These are phyloP conservation scores for Cheilosia soror DNA, from an alignment of 2,888 invertebrate species.

Conservation along the genomic window DNA sequence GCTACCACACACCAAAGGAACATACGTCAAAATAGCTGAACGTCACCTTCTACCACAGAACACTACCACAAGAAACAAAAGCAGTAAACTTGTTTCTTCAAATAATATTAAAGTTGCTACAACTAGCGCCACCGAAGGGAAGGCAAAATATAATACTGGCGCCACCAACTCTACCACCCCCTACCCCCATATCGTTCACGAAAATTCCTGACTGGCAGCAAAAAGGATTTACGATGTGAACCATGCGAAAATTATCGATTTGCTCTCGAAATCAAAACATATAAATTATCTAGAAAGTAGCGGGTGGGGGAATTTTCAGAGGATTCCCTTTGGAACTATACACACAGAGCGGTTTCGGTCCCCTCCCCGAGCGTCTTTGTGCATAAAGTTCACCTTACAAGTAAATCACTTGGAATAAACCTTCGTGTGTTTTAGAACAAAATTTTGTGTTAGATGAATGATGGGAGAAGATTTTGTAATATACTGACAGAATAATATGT, in stretches of 20 bases:
- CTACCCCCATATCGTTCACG: background rate
- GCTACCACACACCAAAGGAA: slow-evolving; percentile 1
- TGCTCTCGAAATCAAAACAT: slow-evolving; percentile 56
- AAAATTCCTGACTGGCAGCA: slow-evolving; percentile 29
- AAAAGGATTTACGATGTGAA: slow-evolving; percentile 54
- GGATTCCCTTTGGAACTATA: slow-evolving; percentile 34
- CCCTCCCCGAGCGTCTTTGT: slow-evolving; percentile 10
- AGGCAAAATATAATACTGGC: slow-evolving; percentile 15
- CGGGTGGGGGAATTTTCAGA: background rate
- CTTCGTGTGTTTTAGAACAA: background rate
- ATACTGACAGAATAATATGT: background rate
- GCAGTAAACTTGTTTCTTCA: slow-evolving; percentile 33
- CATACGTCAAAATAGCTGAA: slow-evolving; percentile 58
- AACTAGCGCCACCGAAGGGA: background rate
- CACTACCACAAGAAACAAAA: slow-evolving; percentile 44
- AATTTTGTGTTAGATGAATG: background rate
- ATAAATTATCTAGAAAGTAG: slow-evolving; percentile 41
- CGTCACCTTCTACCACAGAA: slow-evolving; percentile 50
- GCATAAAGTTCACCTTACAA: slow-evolving; percentile 38
- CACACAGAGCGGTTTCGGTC: slow-evolving; percentile 1
- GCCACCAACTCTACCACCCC: slow-evolving; percentile 1
- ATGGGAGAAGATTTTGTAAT: background rate
- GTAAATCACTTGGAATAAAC: slow-evolving; percentile 47
- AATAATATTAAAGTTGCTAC: slow-evolving; percentile 16
- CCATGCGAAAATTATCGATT: slow-evolving; percentile 53